These are phyloP conservation scores for Alfaro cultratus DNA, from an alignment of 2,797 vertebrate species.

Conservation along the genomic window DNA sequence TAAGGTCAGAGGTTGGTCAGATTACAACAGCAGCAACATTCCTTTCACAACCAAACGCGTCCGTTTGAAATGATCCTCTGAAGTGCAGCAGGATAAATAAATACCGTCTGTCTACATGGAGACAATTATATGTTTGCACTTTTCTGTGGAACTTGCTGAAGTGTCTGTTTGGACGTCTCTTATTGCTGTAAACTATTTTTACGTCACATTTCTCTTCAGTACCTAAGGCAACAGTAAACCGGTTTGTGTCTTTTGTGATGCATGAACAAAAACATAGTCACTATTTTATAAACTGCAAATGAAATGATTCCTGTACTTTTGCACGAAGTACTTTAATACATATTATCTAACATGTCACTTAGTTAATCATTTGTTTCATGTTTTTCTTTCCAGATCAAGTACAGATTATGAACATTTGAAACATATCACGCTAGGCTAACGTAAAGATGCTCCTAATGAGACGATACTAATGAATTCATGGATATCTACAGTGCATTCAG, in stretches of 20 bases:
- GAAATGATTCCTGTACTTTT: slow-evolving; percentile 38
- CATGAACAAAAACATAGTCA: slow-evolving; percentile 55
- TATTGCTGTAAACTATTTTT: slow-evolving; percentile 62
- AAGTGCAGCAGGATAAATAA: slow-evolving; percentile 23
- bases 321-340: slow-evolving; percentile 41
- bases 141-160: slow-evolving; percentile 40
- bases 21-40: slow-evolving; percentile 51
- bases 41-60: slow-evolving; percentile 51
- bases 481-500: background rate
- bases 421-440: background rate
- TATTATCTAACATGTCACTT: slow-evolving; percentile 15
- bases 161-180: slow-evolving; percentile 45
- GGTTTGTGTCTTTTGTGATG: slow-evolving; percentile 42
- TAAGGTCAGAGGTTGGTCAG: slow-evolving; percentile 27
- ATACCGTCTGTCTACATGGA: slow-evolving; percentile 30
- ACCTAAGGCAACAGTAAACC: slow-evolving; percentile 27
- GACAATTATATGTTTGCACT: slow-evolving; percentile 64
- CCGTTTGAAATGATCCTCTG: slow-evolving; percentile 6
- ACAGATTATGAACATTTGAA: slow-evolving; percentile 5
- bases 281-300: slow-evolving; percentile 36
- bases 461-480: background rate
- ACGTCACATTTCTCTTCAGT: slow-evolving; percentile 37
- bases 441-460: background rate
- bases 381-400: slow-evolving; percentile 8
- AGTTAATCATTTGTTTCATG: slow-evolving; percentile 6